Conservation (phyloP, 2,888 invertebrate genomes). For the Parnassius apollo region DNA sequence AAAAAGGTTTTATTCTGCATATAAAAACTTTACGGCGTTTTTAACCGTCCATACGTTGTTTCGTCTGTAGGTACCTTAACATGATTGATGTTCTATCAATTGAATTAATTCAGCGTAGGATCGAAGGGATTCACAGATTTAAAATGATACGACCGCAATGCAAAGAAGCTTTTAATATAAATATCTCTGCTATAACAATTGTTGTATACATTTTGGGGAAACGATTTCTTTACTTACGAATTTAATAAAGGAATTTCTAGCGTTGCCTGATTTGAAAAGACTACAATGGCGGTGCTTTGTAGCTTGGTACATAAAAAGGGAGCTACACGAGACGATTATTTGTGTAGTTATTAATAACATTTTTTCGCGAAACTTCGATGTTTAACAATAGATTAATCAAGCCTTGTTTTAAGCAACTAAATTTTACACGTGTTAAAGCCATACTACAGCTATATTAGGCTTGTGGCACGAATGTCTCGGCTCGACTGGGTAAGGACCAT, state of each 20-base stretch:
- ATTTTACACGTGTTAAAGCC: too few species aligned
- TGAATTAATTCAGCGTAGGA: slow-evolving; percentile 7
- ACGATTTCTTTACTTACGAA: neutral
- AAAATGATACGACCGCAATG: slow-evolving; percentile 11
- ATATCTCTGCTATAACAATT: slow-evolving; percentile 8
- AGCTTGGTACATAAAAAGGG: neutral
- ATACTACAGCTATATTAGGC: too few species aligned
- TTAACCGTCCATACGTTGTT: neutral
- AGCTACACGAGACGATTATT: too few species aligned
- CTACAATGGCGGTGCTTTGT: neutral
- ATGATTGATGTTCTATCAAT: slow-evolving; percentile 20
- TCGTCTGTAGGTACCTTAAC: neutral
- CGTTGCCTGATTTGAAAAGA: neutral
- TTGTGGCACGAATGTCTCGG: too few species aligned
- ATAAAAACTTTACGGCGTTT: neutral
- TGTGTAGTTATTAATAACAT: too few species aligned
- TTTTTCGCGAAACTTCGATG: too few species aligned
- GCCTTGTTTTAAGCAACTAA: too few species aligned
- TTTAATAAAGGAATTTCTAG: neutral
- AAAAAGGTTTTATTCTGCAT: neutral
- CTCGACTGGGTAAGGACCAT: too few species aligned
- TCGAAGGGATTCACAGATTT: slow-evolving; percentile 1
- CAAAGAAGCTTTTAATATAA: slow-evolving; percentile 2
- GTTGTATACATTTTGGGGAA: slow-evolving; percentile 2
- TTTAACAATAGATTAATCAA: too few species aligned